A percentile compares a stretch with the other conserved stretches of the same genome.
phyloP scores from a whole-genome alignment of 1,140 invertebrate species.

The Lineus longissimus region DNA sequence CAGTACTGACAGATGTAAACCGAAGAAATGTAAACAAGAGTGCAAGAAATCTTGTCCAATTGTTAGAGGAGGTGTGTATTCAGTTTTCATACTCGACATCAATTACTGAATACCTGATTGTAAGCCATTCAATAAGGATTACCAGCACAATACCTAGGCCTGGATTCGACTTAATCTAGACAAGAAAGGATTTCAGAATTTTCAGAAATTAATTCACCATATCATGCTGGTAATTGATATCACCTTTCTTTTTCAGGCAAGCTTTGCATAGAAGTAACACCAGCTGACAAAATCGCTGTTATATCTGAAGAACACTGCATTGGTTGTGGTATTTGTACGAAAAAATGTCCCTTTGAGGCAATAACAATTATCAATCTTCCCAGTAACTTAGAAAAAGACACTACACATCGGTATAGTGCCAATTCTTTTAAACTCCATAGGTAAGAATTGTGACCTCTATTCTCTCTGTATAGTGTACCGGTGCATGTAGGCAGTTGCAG shows the following conservation, averaged over 20 bases:
- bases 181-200: neutral
- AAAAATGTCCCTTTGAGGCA: slow-evolving; percentile 99
- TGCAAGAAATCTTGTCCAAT: slow-evolving; percentile 99
- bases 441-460: slow-evolving; percentile 24
- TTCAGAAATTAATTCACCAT: neutral
- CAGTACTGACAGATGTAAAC: slow-evolving; percentile 97
- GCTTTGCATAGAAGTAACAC: slow-evolving; percentile 96
- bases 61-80: slow-evolving; percentile 79
- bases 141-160: neutral
- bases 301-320: slow-evolving; percentile 99
- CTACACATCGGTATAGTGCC: slow-evolving; percentile 97
- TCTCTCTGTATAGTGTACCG: neutral
- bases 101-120: no score
- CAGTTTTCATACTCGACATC: no score
- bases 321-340: slow-evolving; percentile 97
- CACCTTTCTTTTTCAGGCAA: slow-evolving; percentile 61
- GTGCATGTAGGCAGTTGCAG: neutral
- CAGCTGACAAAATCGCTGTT: slow-evolving; percentile 94
- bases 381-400: slow-evolving; percentile 96
- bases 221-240: neutral
- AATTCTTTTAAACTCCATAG: slow-evolving; percentile 99
- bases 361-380: slow-evolving; percentile 99
- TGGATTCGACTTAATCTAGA: neutral
- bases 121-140: neutral
- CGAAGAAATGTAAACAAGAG: slow-evolving; percentile 97